phyloP scores from a whole-genome alignment of 2,888 invertebrate species.

The Laothoe populi region DNA sequence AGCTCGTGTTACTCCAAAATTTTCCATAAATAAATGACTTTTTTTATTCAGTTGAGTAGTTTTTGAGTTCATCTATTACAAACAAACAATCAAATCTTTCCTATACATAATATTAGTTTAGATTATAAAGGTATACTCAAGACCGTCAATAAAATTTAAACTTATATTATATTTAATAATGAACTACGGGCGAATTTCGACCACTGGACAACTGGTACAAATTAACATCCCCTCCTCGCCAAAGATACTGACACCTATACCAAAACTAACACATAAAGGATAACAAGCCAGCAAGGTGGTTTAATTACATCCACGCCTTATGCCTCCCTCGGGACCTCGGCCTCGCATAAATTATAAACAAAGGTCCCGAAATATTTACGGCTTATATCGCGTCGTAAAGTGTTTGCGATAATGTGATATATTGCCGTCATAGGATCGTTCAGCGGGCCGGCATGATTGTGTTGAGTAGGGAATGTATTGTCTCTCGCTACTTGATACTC shows the following conservation, averaged over 20 bases:
- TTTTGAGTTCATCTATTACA: too few species aligned
- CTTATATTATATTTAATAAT: too few species aligned
- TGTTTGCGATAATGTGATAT: slow-evolving; percentile 16
- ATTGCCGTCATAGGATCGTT: not conserved
- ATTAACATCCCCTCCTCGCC: not conserved
- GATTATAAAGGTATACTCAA: too few species aligned
- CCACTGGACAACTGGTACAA: not conserved
- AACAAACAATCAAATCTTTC: too few species aligned
- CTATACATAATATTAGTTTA: too few species aligned
- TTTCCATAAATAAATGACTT: too few species aligned
- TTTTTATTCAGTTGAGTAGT: too few species aligned
- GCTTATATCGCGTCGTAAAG: slow-evolving; percentile 37
- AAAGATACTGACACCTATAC: not conserved
- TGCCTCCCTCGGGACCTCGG: slow-evolving; percentile 19
- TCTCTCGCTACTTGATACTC: too few species aligned
- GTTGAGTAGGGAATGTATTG: too few species aligned
- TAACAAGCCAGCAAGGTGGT: slow-evolving; percentile 9
- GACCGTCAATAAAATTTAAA: too few species aligned
- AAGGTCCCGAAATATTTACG: slow-evolving; percentile 39
- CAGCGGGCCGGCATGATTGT: not conserved
- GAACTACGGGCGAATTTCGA: too few species aligned
- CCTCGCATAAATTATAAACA: slow-evolving; percentile 39
- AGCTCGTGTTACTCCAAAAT: too few species aligned
- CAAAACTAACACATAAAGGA: slow-evolving; percentile 13
- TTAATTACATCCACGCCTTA: slow-evolving; percentile 12